A percentile compares a stretch with the other conserved stretches of the same genome.
Evolutionary conservation across 2,797 vertebrate genomes (phyloP).

Genomic region (Anniella stebbinsi): DNA sequence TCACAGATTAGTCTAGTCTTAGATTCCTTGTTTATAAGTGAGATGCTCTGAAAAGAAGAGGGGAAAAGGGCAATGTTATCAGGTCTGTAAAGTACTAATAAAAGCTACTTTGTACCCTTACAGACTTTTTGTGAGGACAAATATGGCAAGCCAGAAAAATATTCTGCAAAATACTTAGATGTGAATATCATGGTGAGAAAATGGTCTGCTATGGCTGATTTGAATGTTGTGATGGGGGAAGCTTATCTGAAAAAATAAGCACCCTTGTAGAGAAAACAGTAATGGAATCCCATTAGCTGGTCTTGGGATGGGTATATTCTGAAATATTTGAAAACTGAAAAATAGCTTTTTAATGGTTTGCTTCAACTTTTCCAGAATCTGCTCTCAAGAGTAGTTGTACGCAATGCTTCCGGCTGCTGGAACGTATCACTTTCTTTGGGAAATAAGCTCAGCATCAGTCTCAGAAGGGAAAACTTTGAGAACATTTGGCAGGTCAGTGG

Average conservation of each 20-base stretch:
- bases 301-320: not conserved
- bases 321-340: not conserved
- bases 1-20: not conserved
- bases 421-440: slow-evolving; percentile 87
- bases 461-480: slow-evolving; percentile 84
- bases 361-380: slow-evolving; percentile 38
- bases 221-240: not conserved
- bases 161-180: not conserved
- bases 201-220: not conserved
- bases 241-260: not conserved
- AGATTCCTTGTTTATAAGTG: not conserved
- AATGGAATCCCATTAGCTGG: not conserved
- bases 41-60: not conserved
- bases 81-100: not conserved
- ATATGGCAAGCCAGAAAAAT: slow-evolving; percentile 4
- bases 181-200: not conserved
- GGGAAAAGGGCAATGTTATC: not conserved
- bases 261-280: not conserved
- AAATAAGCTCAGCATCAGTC: slow-evolving; percentile 80
- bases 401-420: slow-evolving; percentile 86
- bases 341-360: not conserved
- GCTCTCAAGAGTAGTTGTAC: accelerated
- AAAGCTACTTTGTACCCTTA: not conserved
- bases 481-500: slow-evolving; percentile 89
- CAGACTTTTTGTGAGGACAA: not conserved